These are phyloP conservation scores for Chydorus sphaericus DNA, from an alignment of 2,888 invertebrate species.

Conservation along the genomic window DNA sequence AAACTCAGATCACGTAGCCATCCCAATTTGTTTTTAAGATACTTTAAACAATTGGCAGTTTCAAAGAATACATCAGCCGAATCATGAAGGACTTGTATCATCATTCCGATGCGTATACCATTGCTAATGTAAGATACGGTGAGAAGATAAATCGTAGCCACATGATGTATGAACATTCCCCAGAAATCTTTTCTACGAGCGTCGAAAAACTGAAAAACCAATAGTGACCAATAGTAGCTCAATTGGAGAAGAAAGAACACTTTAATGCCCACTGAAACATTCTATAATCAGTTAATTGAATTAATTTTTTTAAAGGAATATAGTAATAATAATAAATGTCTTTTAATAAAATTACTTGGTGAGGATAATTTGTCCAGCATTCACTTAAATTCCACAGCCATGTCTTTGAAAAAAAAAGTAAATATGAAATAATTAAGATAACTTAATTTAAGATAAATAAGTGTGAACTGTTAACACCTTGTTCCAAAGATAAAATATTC, in stretches of 20 bases:
- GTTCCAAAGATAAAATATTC: slow-evolving; percentile 66
- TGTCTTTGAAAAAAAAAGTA: no score
- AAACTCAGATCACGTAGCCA: slow-evolving; percentile 76
- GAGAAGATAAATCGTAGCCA: slow-evolving; percentile 79
- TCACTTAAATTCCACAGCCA: slow-evolving; percentile 85
- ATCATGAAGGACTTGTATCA: slow-evolving; percentile 76
- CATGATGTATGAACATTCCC: slow-evolving; percentile 97
- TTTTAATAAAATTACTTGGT: slow-evolving; percentile 27
- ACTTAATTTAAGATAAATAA: no score
- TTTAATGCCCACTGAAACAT: slow-evolving; percentile 68
- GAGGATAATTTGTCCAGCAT: slow-evolving; percentile 67
- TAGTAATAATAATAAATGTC: slow-evolving; percentile 19
- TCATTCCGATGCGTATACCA: slow-evolving; percentile 74
- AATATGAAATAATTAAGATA: no score
- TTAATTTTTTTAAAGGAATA: neutral
- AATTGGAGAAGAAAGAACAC: slow-evolving; percentile 92
- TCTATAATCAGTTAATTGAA: slow-evolving; percentile 27
- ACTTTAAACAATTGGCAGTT: slow-evolving; percentile 86
- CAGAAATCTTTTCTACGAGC: slow-evolving; percentile 87
- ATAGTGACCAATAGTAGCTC: slow-evolving; percentile 89
- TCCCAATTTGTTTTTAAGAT: slow-evolving; percentile 78
- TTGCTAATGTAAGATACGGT: slow-evolving; percentile 91
- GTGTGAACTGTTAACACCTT: no score
- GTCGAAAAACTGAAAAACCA: slow-evolving; percentile 85
- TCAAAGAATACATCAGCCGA: slow-evolving; percentile 80